Base-by-base conservation (phyloP, 2,888 invertebrate species). In the Ferdinandea cuprea region DNA sequence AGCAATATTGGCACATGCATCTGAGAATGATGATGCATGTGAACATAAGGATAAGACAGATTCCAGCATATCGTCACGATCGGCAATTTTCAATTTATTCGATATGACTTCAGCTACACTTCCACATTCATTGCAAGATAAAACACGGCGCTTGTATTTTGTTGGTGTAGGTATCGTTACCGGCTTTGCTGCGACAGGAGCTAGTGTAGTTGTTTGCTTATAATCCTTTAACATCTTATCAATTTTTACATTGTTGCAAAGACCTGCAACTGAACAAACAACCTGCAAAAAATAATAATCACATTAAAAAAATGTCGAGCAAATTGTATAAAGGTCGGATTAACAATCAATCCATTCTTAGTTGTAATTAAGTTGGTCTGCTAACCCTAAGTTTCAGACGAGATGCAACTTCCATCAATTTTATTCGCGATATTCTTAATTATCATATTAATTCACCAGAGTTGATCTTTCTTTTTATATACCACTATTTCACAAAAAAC, bases 211-310 rank as follows among this genome's bases (percentile, higher is more conserved):
- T 11, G 19, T 30, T 54, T 28, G 32, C 9, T 59, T 59, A 7
- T 74, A 65, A 40, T 87, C 91, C 80, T 92, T 92, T 86, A 94
- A 89, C 85, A 96, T 88, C 61, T 92, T 90, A 88, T 96, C 95
- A 63, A 96, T 94, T 74, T 91, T 92, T 4, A 92, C 94, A 87
- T 93, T 97, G 89, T 97, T 97, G 87, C 97, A 97, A 5, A 97
- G 93, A 0, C 97, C 97, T 61, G 97, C 96, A 9, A 97, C 96
- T 0, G 96, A 94, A 89, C 97, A 97, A 35, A 97, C 97, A 35
- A 95, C 93, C 91, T 91, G 8, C 11, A 40, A 74, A n/a, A 19
- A 42, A 35, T 37, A 28, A 71, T 13, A 37, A 9, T 35, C 2
- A 28, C 11, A 44, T 19, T 19, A 0, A 17, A 15, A 9, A 42